Evolutionary conservation across 2,113 vertebrate genomes (phyloP).

Genomic region (Psephotus haematonotus): DNA sequence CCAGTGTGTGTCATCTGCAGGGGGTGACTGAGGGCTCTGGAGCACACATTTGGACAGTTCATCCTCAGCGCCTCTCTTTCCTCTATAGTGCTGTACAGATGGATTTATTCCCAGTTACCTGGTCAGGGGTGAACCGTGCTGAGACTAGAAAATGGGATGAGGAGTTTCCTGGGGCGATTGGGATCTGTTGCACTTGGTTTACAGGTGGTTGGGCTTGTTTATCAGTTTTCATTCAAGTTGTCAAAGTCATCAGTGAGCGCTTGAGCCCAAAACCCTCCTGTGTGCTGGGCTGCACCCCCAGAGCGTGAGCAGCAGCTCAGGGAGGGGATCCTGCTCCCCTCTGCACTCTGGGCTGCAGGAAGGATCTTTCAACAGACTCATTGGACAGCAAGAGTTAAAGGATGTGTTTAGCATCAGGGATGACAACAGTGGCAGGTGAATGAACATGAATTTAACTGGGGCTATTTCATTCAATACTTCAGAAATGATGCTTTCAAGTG

Average conservation of each 20-base stretch:
- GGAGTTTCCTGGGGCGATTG: not conserved
- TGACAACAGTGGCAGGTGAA: not conserved
- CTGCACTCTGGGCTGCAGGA: not conserved
- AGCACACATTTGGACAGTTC: fast-evolving
- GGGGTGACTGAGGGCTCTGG: not conserved
- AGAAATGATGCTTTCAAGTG: not conserved
- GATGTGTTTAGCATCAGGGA: not conserved
- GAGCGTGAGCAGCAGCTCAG: not conserved
- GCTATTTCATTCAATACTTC: not conserved
- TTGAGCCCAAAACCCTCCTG: not conserved
- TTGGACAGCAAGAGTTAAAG: not conserved
- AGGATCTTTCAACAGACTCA: not conserved
- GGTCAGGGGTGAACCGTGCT: not conserved
- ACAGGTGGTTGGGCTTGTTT: not conserved
- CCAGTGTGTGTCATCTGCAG: not conserved
- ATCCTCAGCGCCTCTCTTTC: not conserved
- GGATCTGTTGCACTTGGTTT: not conserved
- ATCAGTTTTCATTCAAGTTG: not conserved
- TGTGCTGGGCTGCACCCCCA: not conserved
- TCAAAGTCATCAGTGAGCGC: not conserved
- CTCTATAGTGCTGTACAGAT: not conserved
- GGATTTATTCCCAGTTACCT: not conserved
- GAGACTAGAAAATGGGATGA: not conserved
- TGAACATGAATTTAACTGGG: not conserved
- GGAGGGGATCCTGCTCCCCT: not conserved